phyloP scores from a whole-genome alignment of 2,113 vertebrate genomes.

The Eubucco bourcierii region DNA sequence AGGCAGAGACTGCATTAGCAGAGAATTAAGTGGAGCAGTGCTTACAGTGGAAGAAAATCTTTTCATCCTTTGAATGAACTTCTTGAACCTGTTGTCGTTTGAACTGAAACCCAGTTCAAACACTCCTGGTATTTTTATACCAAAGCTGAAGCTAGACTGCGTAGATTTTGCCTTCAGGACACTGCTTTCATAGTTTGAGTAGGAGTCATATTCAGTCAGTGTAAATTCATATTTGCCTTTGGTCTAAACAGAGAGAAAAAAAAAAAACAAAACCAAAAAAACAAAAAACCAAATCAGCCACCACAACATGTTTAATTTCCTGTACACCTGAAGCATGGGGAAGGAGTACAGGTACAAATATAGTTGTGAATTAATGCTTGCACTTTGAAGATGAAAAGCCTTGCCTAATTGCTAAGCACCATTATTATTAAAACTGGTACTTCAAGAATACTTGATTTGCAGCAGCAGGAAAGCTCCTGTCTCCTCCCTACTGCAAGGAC shows the following conservation, averaged over 20 bases:
- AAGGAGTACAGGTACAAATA: slow-evolving; percentile 11
- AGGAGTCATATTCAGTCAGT: slow-evolving; percentile 80
- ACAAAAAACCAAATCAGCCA: too few species aligned
- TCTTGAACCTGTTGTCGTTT: slow-evolving; percentile 67
- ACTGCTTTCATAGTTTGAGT: slow-evolving; percentile 76
- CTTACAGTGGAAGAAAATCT: slow-evolving; percentile 83
- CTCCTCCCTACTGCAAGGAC: neutral
- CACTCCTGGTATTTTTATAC: slow-evolving; percentile 60
- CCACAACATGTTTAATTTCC: slow-evolving; percentile 36
- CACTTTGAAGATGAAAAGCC: slow-evolving; percentile 62
- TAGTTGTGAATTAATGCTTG: slow-evolving; percentile 52
- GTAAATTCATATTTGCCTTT: slow-evolving; percentile 86
- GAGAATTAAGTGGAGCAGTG: neutral
- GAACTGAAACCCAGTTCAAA: slow-evolving; percentile 75
- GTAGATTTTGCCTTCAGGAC: slow-evolving; percentile 29
- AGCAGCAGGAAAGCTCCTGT: slow-evolving; percentile 29
- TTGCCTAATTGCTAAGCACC: slow-evolving; percentile 43
- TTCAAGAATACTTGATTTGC: slow-evolving; percentile 14
- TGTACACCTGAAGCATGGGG: slow-evolving; percentile 39
- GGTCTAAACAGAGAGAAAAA: slow-evolving; percentile 78
- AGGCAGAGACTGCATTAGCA: fast-evolving
- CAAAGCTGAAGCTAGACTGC: slow-evolving; percentile 60
- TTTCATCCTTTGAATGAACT: slow-evolving; percentile 76
- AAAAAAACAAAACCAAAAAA: too few species aligned
- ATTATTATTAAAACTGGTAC: slow-evolving; percentile 35